Conservation (phyloP, 2,888 invertebrate species). For the Parasteatoda lunata region DNA sequence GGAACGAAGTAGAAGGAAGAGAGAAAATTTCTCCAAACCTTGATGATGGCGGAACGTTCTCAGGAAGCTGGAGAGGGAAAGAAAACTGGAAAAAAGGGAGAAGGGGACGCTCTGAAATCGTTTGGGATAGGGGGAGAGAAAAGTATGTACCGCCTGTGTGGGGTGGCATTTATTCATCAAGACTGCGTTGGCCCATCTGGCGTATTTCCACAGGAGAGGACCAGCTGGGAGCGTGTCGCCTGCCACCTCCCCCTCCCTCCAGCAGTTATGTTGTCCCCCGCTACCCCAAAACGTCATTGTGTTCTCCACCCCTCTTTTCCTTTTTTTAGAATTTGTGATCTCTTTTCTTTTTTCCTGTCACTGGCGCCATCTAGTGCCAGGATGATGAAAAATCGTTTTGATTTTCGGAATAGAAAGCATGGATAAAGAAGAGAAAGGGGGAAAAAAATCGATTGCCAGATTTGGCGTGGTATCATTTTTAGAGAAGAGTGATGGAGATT, state of each 20-base stretch:
- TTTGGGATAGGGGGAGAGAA: slow-evolving; percentile 14
- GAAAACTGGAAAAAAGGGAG: slow-evolving; percentile 29
- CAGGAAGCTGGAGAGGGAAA: slow-evolving; percentile 54
- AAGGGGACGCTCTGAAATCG: slow-evolving; percentile 13
- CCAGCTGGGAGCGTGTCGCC: slow-evolving; percentile 65
- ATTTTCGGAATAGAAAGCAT: not conserved
- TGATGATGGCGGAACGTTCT: slow-evolving; percentile 60
- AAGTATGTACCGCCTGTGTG: slow-evolving; percentile 37
- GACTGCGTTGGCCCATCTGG: slow-evolving; percentile 66
- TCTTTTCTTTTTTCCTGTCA: slow-evolving; percentile 8
- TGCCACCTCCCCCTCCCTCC: slow-evolving; percentile 24
- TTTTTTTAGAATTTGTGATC: slow-evolving; percentile 6
- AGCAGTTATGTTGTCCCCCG: slow-evolving; percentile 31
- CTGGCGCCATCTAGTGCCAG: slow-evolving; percentile 56
- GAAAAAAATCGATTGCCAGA: not conserved
- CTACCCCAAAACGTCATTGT: slow-evolving; percentile 31
- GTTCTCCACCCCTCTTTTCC: slow-evolving; percentile 3
- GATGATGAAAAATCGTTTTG: slow-evolving; percentile 13
- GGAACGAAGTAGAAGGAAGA: slow-evolving; percentile 12
- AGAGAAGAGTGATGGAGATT: no score
- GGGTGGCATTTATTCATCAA: slow-evolving; percentile 68
- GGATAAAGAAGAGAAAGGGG: not conserved
- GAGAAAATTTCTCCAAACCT: slow-evolving; percentile 41
- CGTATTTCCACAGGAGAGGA: slow-evolving; percentile 63
- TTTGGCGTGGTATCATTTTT: not conserved